Conservation (phyloP, 1,140 invertebrate genomes). For the Sarcophaga bullata region DNA sequence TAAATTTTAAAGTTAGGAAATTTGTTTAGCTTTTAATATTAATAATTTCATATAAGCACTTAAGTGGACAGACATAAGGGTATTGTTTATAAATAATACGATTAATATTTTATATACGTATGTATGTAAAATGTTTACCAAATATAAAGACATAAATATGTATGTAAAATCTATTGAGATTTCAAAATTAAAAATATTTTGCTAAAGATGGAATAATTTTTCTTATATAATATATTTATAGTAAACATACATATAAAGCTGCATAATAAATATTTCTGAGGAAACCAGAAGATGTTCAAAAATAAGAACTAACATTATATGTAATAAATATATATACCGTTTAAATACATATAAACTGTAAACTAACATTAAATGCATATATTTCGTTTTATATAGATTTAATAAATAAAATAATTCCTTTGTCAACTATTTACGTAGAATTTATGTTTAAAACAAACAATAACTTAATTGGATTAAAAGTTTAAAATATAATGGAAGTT, state of each 20-base stretch:
- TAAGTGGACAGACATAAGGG: background rate
- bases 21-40: background rate
- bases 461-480: no score
- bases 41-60: background rate
- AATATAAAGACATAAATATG: background rate
- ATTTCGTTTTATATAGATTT: background rate
- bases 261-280: background rate
- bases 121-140: background rate
- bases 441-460: no score
- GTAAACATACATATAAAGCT: background rate
- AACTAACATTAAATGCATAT: slow-evolving; percentile 15
- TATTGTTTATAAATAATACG: background rate
- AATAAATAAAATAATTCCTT: background rate
- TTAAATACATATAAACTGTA: background rate
- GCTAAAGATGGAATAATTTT: no score
- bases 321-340: background rate
- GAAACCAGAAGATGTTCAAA: background rate
- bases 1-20: slow-evolving; percentile 17
- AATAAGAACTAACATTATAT: background rate
- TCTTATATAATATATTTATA: no score
- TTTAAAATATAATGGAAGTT: no score
- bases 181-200: no score
- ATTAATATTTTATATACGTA: no score
- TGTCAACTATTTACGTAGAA: background rate
- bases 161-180: no score